A percentile compares a stretch with the other conserved stretches of the same genome.
Conservation (phyloP, 2,888 invertebrate genomes). For the Morpho achilles region DNA sequence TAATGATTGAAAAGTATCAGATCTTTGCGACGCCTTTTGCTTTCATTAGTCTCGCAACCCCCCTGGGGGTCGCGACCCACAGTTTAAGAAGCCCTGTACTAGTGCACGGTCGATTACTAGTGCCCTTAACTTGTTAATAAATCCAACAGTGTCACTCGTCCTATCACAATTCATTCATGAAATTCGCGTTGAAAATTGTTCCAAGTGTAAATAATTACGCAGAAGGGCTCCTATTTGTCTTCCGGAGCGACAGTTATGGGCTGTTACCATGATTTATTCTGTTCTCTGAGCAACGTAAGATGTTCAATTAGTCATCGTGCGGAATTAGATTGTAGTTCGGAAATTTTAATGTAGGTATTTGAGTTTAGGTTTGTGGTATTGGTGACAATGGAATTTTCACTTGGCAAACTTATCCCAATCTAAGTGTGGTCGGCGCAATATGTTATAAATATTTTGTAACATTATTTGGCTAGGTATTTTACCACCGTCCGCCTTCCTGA, state of each 20-base stretch:
- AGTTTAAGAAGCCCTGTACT: no score
- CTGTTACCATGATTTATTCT: constrained; percentile 19
- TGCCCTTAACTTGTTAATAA: background rate
- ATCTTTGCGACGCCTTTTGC: no score
- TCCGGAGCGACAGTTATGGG: constrained; percentile 13
- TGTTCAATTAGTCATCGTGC: constrained; percentile 8
- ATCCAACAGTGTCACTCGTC: constrained; percentile 4
- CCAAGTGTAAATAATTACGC: constrained; percentile 16
- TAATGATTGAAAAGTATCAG: no score
- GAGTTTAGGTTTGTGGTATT: background rate
- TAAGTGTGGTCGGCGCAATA: no score
- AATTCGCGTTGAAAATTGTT: constrained; percentile 6
- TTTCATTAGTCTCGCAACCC: no score
- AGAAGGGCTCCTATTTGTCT: constrained; percentile 17
- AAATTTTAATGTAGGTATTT: background rate
- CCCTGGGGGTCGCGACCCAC: no score
- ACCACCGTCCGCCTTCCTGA: no score
- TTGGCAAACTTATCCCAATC: no score
- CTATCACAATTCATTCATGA: constrained; percentile 13
- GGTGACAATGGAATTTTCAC: no score
- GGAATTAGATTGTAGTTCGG: constrained; percentile 10
- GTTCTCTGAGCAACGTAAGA: constrained; percentile 6
- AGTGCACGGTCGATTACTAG: no score
- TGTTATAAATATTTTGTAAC: no score
- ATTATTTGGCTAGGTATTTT: no score